These are phyloP conservation scores for Steatocranus sp. DNA, from an alignment of 2,797 vertebrate genomes.

Conservation along the genomic window DNA sequence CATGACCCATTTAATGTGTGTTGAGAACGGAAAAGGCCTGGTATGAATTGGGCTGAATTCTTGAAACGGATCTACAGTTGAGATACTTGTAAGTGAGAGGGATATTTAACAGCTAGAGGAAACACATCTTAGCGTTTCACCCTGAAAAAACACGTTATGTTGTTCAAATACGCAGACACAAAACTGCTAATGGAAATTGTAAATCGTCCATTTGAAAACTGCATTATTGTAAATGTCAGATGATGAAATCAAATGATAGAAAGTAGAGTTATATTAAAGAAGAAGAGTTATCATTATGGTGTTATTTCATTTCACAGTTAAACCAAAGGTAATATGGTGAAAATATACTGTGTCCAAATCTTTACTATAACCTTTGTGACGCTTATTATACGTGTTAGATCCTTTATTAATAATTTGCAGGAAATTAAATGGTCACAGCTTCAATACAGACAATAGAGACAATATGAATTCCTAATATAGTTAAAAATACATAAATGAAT, in stretches of 20 bases:
- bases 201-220: not conserved
- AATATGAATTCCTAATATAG: not conserved
- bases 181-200: not conserved
- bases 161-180: not conserved
- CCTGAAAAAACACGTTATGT: not conserved
- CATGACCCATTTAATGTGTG: constrained; percentile 9
- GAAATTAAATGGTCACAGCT: not conserved
- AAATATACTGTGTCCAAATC: not conserved
- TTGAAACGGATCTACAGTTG: not conserved
- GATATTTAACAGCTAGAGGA: constrained; percentile 1
- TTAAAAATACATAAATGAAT: not conserved
- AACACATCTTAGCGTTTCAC: not conserved
- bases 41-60: constrained; percentile 5
- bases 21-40: not conserved
- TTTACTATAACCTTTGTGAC: not conserved
- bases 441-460: not conserved
- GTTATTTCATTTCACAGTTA: not conserved
- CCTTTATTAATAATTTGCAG: not conserved
- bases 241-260: not conserved
- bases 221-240: not conserved
- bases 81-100: constrained; percentile 4
- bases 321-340: not conserved
- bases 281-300: not conserved
- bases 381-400: not conserved
- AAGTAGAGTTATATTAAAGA: not conserved